These are phyloP conservation scores for Drosophila simulans DNA, from an alignment of 1,140 invertebrate genomes.

Conservation along the genomic window DNA sequence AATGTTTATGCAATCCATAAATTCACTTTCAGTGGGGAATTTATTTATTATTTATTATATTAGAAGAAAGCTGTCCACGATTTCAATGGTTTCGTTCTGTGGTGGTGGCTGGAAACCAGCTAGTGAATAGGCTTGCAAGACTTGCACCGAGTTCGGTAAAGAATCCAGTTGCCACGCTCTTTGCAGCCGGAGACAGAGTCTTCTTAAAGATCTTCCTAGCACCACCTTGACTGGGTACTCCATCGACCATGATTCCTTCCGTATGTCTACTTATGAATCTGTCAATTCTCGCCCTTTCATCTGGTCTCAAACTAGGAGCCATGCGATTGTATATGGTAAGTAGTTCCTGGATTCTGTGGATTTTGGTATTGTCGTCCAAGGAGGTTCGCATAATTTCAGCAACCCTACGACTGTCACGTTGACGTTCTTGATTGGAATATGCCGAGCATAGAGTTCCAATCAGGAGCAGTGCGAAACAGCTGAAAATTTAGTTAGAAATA, in stretches of 20 bases:
- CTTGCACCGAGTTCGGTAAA: neutral
- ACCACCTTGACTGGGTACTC: conserved; percentile 6
- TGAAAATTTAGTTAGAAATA: neutral
- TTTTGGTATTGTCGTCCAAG: neutral
- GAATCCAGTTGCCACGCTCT: neutral
- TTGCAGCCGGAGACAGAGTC: neutral
- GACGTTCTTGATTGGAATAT: neutral
- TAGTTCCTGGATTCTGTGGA: conserved; percentile 4
- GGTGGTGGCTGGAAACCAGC: too few species aligned
- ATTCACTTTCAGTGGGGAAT: too few species aligned
- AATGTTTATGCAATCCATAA: too few species aligned
- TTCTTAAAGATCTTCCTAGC: neutral
- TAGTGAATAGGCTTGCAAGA: neutral
- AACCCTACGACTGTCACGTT: neutral
- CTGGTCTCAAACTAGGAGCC: neutral
- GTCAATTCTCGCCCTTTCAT: neutral
- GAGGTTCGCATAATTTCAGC: neutral
- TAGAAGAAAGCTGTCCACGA: too few species aligned
- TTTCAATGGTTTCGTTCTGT: too few species aligned
- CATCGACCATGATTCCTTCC: neutral
- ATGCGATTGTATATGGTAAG: neutral
- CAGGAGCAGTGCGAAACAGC: neutral
- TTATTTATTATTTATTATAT: too few species aligned
- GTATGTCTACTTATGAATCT: neutral
- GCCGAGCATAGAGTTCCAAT: neutral